Base-by-base conservation (phyloP, 2,797 vertebrate genomes). In the Microctenopoma stevenorrisi region DNA sequence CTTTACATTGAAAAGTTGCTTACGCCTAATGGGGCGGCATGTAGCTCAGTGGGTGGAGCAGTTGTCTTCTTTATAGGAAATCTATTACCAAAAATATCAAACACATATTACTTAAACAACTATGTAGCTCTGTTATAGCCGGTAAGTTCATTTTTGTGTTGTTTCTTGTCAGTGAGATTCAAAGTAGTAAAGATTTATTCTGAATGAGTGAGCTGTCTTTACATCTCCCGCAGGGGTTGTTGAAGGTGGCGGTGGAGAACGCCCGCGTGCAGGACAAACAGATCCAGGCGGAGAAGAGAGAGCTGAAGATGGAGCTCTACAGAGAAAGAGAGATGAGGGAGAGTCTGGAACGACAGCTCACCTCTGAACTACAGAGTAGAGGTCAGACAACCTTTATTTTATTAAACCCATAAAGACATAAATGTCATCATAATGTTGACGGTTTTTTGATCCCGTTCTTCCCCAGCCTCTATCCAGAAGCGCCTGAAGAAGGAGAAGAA, bases 401-500 rank as follows among this genome's bases (percentile, higher is more conserved):
- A 4, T 10, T 33, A 38, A 38, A 38, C 11, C 8, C 9, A 38
- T 12, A 11, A 12, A 12, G 9, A 4, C 9, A 38, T 11, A 10
- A 38, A 38, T 12, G 12, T 38, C 37, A 38, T 33, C 30, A 33
- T 33, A 33, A 33, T 33, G 5, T 33, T 5, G 22, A 22, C 22
- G 22, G 22, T 22, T 22, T 22, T 2, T 3, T 42, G 1, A 2
- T 28, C 22, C 4, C 26, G 4, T 12, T 47, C 28, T 7, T 37
- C n/a, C 15, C 26, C 76, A 96, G 97, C 95, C 82, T 96, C 95
- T 81, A 97, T 98, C 93, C 97, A 98, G 89, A 98, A 97, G 92
- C 96, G 96, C 50, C 93, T 98, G 94, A 98, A 97, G 94, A 98
- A 98, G 89, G 97, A 98, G 92, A 98, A 97, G 88, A 98, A 97